phyloP scores from a whole-genome alignment of 1,140 invertebrate species.

The Nephotettix cincticeps region DNA sequence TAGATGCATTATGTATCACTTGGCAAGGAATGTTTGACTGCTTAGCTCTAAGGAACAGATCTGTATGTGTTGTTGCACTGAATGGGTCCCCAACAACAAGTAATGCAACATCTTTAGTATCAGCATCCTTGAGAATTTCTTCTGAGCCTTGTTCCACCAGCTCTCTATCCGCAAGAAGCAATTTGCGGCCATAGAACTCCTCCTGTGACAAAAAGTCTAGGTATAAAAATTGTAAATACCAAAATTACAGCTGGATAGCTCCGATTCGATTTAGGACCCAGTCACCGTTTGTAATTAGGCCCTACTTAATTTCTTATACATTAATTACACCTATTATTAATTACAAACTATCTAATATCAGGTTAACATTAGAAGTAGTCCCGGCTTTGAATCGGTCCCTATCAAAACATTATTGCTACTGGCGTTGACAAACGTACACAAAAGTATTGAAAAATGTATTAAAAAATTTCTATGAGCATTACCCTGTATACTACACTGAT shows the following conservation, averaged over 20 bases:
- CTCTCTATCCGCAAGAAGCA: slow-evolving; percentile 91
- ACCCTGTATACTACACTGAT: too few relatives aligned
- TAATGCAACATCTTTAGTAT: slow-evolving; percentile 78
- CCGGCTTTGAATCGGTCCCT: too few relatives aligned
- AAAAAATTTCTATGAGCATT: too few relatives aligned
- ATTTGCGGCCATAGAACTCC: slow-evolving; percentile 73
- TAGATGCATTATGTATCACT: slow-evolving; percentile 97
- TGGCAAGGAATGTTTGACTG: slow-evolving; percentile 66
- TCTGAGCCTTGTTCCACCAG: slow-evolving; percentile 88
- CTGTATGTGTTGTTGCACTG: slow-evolving; percentile 96
- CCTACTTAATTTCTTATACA: background rate
- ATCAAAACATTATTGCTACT: too few relatives aligned
- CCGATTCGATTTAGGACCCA: background rate
- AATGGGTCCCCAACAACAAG: slow-evolving; percentile 93
- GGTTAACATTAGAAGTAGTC: background rate
- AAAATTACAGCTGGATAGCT: background rate
- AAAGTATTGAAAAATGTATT: too few relatives aligned
- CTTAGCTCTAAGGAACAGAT: slow-evolving; percentile 84
- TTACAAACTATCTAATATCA: background rate
- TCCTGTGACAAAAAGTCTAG: slow-evolving; percentile 59
- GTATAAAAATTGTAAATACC: background rate
- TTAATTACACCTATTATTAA: background rate
- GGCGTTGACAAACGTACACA: too few relatives aligned
- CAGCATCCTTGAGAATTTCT: slow-evolving; percentile 75
- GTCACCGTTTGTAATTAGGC: background rate